Evolutionary conservation across 23 tunicate species (phyloP).

Genomic region (Halocynthia aurantium): DNA sequence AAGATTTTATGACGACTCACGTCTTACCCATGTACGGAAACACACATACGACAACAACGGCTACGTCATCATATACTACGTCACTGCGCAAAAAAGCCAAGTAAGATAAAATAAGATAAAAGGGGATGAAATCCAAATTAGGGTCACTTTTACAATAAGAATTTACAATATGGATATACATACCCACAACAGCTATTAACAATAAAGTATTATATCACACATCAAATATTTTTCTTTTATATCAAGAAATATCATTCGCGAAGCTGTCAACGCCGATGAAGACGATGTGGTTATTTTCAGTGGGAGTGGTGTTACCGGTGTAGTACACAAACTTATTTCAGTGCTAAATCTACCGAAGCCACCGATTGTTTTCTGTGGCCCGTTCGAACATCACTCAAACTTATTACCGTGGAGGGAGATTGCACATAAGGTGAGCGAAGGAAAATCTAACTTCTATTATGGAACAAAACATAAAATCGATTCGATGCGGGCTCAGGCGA

Average conservation of each 20-base stretch:
- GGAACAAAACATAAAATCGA: too few relatives aligned
- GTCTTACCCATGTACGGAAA: conserved; percentile 82
- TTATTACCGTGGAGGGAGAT: conserved; percentile 41
- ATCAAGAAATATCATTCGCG: conserved; percentile 22
- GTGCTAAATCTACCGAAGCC: conserved; percentile 26
- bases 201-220: too few relatives aligned
- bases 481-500: too few relatives aligned
- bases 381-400: conserved; percentile 45
- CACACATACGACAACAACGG: conserved; percentile 87
- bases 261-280: conserved; percentile 35
- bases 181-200: too few relatives aligned
- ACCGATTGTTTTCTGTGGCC: conserved; percentile 39
- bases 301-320: conserved; percentile 35
- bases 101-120: conserved; percentile 19
- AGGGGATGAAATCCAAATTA: too few relatives aligned
- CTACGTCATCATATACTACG: conserved; percentile 77
- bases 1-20: conserved; percentile 50
- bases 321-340: conserved; percentile 26
- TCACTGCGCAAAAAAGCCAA: conserved; percentile 74
- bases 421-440: neutral
- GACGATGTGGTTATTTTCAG: conserved; percentile 39
- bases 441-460: too few relatives aligned
- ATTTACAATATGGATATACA: too few relatives aligned
- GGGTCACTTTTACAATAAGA: too few relatives aligned
- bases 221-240: too few relatives aligned